A percentile compares a stretch with the other conserved stretches of the same genome.
phyloP scores from a whole-genome alignment of 2,113 vertebrate species.

The Gallinago jamesoni region DNA sequence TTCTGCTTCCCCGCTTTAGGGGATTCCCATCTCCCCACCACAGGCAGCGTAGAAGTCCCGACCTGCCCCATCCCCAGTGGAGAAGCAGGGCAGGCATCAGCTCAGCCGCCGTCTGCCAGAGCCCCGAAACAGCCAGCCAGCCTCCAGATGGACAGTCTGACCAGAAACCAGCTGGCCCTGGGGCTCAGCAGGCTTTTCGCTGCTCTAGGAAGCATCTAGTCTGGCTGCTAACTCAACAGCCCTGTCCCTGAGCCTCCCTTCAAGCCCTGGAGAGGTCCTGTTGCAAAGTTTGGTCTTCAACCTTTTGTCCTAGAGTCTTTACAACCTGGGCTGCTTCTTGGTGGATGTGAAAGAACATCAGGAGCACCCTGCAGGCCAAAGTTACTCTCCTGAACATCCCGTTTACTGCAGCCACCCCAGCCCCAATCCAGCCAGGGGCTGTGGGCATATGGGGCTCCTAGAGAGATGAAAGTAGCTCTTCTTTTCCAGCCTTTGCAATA shows the following conservation, averaged over 20 bases:
- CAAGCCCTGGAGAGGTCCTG: neutral
- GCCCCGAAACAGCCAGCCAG: neutral
- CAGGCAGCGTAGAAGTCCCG: fast-evolving
- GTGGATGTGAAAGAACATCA: neutral
- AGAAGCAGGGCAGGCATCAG: neutral
- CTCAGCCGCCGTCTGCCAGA: neutral
- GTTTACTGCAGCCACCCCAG: neutral
- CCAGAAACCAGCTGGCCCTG: neutral
- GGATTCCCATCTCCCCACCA: neutral
- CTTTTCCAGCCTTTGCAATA: neutral
- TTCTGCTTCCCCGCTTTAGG: neutral
- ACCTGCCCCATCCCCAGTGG: fast-evolving
- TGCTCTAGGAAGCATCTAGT: neutral
- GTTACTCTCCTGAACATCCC: neutral
- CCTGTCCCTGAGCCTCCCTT: neutral
- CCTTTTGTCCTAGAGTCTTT: neutral
- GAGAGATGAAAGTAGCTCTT: neutral
- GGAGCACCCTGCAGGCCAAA: neutral
- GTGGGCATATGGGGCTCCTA: neutral
- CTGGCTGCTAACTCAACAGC: neutral
- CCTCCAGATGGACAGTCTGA: neutral
- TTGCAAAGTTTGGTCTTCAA: neutral
- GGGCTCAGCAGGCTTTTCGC: neutral
- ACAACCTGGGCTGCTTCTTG: neutral
- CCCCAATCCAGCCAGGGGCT: neutral